phyloP scores from a whole-genome alignment of 2,113 vertebrate species.

The Pterophyllum scalare region DNA sequence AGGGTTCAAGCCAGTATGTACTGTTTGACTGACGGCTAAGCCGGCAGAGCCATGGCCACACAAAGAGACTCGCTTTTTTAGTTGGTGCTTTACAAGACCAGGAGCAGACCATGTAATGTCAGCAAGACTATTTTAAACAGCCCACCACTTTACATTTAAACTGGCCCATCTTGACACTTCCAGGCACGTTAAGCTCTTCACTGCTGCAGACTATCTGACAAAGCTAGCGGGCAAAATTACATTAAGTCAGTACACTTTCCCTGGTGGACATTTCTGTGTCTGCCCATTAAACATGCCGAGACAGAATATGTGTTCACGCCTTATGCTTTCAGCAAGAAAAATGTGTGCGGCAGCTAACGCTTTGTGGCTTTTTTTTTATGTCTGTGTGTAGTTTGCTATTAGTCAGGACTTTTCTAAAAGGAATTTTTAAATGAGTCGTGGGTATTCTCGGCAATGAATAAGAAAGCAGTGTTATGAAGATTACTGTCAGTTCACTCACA shows the following conservation, averaged over 20 bases:
- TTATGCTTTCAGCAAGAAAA: background rate
- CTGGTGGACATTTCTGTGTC: background rate
- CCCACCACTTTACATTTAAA: background rate
- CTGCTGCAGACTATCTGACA: background rate
- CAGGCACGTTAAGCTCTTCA: background rate
- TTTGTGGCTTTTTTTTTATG: background rate
- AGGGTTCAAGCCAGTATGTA: background rate
- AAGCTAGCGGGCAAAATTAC: background rate
- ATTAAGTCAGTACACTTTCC: background rate
- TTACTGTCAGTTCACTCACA: background rate
- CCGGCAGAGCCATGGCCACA: background rate
- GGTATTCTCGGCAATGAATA: conserved; percentile 13
- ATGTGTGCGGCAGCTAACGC: background rate
- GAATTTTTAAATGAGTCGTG: background rate
- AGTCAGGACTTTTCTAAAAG: background rate
- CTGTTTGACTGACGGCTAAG: conserved; percentile 37
- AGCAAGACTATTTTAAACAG: background rate
- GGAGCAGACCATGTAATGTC: conserved; percentile 10
- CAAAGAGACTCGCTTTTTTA: background rate
- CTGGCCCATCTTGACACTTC: background rate
- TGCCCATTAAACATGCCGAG: background rate
- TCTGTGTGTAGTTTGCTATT: background rate
- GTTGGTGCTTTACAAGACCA: conserved; percentile 21
- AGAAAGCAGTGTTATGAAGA: background rate
- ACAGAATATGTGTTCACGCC: background rate